phyloP scores from a whole-genome alignment of 2,113 vertebrate species.

The Peromyscus polionotus region DNA sequence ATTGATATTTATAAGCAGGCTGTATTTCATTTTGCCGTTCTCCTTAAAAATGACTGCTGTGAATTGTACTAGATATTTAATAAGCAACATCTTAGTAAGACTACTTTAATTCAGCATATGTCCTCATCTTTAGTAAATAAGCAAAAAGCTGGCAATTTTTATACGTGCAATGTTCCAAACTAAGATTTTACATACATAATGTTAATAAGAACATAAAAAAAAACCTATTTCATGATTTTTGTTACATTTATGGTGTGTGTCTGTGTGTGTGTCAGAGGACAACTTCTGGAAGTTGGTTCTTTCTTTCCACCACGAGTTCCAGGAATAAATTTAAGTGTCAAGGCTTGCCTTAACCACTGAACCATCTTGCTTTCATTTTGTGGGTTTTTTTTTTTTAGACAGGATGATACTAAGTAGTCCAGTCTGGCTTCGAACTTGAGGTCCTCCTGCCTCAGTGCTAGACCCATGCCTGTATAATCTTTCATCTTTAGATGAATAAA shows the following conservation, averaged over 20 bases:
- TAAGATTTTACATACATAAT: constrained; percentile 40
- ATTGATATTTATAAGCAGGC: not conserved
- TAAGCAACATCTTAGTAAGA: constrained; percentile 50
- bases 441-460: not conserved
- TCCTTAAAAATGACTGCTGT: constrained; percentile 12
- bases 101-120: constrained; percentile 30
- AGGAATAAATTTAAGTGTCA: not conserved
- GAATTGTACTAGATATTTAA: not conserved
- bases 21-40: constrained; percentile 21
- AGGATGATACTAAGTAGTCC: not conserved
- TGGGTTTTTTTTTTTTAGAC: not conserved
- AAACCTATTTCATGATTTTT: not conserved
- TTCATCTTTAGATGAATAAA: constrained; percentile 31
- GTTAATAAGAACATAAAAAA: constrained; percentile 51
- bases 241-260: not conserved
- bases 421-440: not conserved
- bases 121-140: constrained; percentile 35
- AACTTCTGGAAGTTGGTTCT: not conserved
- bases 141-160: constrained; percentile 25
- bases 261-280: not conserved
- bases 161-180: constrained; percentile 34
- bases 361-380: not conserved
- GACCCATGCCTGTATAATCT: not conserved
- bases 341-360: not conserved
- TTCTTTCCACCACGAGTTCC: not conserved